Evolutionary conservation across 2,113 vertebrate genomes (phyloP).

Genomic region (Myiagra hebetior): DNA sequence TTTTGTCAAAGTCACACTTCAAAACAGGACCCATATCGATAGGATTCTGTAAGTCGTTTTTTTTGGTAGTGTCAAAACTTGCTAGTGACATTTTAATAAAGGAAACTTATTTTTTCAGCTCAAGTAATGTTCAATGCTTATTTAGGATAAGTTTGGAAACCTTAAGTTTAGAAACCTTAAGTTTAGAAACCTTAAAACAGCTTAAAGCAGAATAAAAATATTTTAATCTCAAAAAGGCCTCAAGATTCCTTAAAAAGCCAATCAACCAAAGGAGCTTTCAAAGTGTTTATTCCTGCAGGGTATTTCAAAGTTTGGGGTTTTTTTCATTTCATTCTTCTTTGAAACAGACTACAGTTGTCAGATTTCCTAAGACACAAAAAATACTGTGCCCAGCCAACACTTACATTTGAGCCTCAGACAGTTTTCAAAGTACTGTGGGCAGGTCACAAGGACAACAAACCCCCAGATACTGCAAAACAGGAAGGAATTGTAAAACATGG

Average conservation of each 20-base stretch:
- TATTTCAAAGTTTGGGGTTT: neutral
- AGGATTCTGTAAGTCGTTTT: neutral
- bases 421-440: neutral
- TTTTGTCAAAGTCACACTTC: neutral
- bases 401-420: neutral
- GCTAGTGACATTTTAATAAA: neutral
- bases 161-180: neutral
- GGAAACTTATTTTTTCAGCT: neutral
- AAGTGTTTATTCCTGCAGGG: neutral
- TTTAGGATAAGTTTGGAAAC: neutral
- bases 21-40: neutral
- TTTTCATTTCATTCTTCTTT: neutral
- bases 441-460: neutral
- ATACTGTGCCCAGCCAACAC: neutral
- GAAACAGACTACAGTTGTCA: neutral
- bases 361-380: neutral
- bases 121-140: neutral
- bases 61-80: neutral
- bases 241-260: neutral
- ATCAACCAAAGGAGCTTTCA: neutral
- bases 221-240: neutral
- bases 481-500: conserved; percentile 44
- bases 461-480: conserved; percentile 33
- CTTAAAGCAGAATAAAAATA: neutral
- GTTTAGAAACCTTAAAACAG: neutral